Percentiles rank a stretch among this genome's conserved stretches.
These are phyloP conservation scores for Latheticus oryzae DNA, from an alignment of 2,888 invertebrate genomes.

Conservation along the genomic window DNA sequence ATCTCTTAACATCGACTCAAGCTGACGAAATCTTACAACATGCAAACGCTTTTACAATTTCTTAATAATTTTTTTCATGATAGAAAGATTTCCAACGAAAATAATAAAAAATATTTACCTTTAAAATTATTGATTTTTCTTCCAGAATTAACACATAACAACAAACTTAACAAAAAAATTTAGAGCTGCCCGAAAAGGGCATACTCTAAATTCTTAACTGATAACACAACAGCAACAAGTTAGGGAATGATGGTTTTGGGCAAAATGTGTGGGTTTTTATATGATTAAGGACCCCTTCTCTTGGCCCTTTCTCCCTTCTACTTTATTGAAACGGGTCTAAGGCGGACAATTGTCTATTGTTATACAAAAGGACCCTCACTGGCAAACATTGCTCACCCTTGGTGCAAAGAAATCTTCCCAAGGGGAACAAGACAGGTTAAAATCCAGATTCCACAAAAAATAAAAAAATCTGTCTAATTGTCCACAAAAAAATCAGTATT, in stretches of 20 bases:
- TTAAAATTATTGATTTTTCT: no score
- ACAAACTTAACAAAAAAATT: conserved; percentile 8
- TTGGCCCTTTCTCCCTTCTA: conserved; percentile 21
- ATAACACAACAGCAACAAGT: conserved; percentile 15
- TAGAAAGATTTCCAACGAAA: not conserved
- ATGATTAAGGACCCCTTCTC: conserved; percentile 11
- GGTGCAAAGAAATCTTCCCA: conserved; percentile 27
- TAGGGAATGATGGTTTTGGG: conserved; percentile 34
- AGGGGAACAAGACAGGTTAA: conserved; percentile 19
- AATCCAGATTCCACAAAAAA: not conserved
- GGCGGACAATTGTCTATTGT: conserved; percentile 30
- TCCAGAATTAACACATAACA: no score
- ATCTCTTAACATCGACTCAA: conserved; percentile 30
- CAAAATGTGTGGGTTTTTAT: conserved; percentile 34
- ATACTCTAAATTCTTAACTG: no score
- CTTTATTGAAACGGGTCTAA: conserved; percentile 26
- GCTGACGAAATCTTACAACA: conserved; percentile 33
- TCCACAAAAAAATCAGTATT: no score
- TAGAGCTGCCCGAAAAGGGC: conserved; percentile 29
- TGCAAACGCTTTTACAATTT: conserved; percentile 21
- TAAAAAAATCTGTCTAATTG: no score
- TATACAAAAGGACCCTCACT: conserved; percentile 31
- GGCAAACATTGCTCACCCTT: conserved; percentile 21
- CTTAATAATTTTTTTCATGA: not conserved
- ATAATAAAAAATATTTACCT: no score